Base-by-base conservation (phyloP, 2,797 vertebrate genomes). In the Urophycis tenuis region DNA sequence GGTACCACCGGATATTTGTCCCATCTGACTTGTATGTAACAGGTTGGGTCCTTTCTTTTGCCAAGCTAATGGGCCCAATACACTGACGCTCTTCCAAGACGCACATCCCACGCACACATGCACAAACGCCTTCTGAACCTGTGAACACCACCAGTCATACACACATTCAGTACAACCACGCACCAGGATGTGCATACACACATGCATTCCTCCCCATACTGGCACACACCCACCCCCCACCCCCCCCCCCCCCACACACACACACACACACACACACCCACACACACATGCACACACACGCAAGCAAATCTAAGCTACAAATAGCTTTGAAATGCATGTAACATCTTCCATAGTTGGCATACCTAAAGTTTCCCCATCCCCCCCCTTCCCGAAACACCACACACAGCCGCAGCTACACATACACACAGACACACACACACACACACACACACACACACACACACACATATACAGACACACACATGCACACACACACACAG, bases 271-370 rank as follows among this genome's bases (percentile, higher is more conserved):
- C 77, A 77, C 75, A 91, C 71, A 35, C 74, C 36, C 69, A 39
- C 72, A 93, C 77, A 81, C 72, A 74, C 36, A 49, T 71, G 69
- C 17, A 19, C 70, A 29, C 70, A 35, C 76, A 49, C 67, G 33
- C 71, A 93, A 91, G 90, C 93, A 94, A 95, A 95, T 95, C 91
- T 92, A 93, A 90, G 93, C 94, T 92, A 93, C 92, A 95, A 96
- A 96, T 95, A 96, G 94, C 93, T 88, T 88, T 90, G 92, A 93
- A 95, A 95, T 92, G 94, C 92, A 93, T 95, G 94, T 91, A 91
- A 94, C 95, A 95, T 94, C 94, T 95, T 94, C 93, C 92, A 93
- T 94, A 93, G 90, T 93, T 95, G 93, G 91, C 92, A 94, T 94
- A 90, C 93, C 93, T 91, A 90, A 93, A 93, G 91, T 93, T 88